A percentile compares a stretch with the other conserved stretches of the same genome.
phyloP scores from a whole-genome alignment of 2,888 invertebrate species.

The Tillus elongatus region DNA sequence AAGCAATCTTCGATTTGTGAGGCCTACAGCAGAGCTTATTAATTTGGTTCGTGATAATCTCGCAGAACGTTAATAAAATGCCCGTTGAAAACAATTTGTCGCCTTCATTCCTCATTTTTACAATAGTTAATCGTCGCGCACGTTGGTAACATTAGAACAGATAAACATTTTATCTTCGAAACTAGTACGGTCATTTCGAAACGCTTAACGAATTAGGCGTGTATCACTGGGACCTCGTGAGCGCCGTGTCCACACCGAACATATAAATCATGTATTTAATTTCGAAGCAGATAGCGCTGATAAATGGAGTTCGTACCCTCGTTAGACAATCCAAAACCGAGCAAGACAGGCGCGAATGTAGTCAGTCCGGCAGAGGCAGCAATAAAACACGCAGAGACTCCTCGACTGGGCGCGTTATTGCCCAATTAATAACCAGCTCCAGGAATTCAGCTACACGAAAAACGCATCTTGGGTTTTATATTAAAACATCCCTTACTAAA shows the following conservation, averaged over 20 bases:
- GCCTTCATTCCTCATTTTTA: too few species aligned
- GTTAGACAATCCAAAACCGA: slow-evolving; percentile 33
- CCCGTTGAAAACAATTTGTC: too few species aligned
- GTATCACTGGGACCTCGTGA: not conserved
- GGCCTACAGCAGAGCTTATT: too few species aligned
- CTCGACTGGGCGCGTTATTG: slow-evolving; percentile 31
- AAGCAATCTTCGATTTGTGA: too few species aligned
- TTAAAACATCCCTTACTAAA: slow-evolving; percentile 39
- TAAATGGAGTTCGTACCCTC: slow-evolving; percentile 31
- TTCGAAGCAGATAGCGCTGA: slow-evolving; percentile 20
- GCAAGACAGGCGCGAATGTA: slow-evolving; percentile 13
- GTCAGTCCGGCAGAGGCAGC: slow-evolving; percentile 1
- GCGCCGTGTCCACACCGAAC: not conserved
- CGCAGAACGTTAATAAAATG: too few species aligned
- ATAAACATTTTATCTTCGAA: too few species aligned
- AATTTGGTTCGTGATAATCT: too few species aligned
- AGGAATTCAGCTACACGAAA: slow-evolving; percentile 41
- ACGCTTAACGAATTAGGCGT: slow-evolving; percentile 4
- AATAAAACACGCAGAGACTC: not conserved
- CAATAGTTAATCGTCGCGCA: too few species aligned
- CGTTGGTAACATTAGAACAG: too few species aligned
- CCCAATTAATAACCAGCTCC: slow-evolving; percentile 40
- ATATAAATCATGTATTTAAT: slow-evolving; percentile 14
- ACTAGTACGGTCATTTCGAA: too few species aligned
- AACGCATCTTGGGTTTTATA: slow-evolving; percentile 39